Evolutionary conservation across 2,113 vertebrate genomes (phyloP).

Genomic region (Lamprotornis superbus): DNA sequence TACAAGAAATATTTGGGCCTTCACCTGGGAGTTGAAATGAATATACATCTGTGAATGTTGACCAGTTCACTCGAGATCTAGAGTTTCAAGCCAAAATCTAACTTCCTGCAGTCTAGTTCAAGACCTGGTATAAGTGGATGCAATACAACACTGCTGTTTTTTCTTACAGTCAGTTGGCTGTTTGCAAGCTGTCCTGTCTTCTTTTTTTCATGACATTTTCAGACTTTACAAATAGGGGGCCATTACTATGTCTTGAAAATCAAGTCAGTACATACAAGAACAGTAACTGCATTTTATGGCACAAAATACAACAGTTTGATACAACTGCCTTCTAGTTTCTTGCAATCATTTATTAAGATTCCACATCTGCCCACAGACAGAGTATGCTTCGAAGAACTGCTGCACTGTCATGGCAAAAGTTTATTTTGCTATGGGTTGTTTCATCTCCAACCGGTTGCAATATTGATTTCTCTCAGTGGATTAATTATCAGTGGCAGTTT

Average conservation of each 20-base stretch:
- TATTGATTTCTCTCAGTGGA: conserved; percentile 79
- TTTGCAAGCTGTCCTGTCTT: neutral
- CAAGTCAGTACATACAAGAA: neutral
- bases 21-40: neutral
- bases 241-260: neutral
- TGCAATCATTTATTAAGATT: conserved; percentile 31
- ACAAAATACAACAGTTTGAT: neutral
- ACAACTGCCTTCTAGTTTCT: neutral
- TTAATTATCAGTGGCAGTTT: conserved; percentile 77
- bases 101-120: neutral
- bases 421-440: conserved; percentile 75
- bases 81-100: neutral
- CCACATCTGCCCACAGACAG: conserved; percentile 34
- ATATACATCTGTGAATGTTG: neutral
- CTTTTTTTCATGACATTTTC: neutral
- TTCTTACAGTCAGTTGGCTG: neutral
- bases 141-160: neutral
- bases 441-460: conserved; percentile 71
- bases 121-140: neutral
- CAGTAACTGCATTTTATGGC: conserved; percentile 51
- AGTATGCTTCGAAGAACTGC: conserved; percentile 16
- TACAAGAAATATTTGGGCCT: neutral
- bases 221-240: neutral
- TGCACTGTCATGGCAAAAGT: conserved; percentile 48
- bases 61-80: neutral